A percentile compares a stretch with the other conserved stretches of the same genome.
Evolutionary conservation across 2,888 invertebrate species (phyloP).

Genomic region (Drosophila merina): DNA sequence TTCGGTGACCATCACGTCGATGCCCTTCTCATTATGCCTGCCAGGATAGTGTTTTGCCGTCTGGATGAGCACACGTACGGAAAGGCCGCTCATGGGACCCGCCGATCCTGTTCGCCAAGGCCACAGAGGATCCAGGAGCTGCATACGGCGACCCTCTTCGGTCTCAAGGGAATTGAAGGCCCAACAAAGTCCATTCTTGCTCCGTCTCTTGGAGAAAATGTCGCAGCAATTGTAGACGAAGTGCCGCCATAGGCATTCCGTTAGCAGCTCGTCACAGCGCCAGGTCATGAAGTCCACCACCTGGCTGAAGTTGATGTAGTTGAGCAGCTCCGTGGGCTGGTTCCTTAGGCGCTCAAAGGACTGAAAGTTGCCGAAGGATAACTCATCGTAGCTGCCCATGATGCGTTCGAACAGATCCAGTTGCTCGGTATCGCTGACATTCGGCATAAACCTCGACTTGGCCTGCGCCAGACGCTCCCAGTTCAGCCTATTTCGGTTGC

Average conservation of each 20-base stretch:
- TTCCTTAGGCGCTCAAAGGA: conserved; percentile 63
- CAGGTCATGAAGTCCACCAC: conserved; percentile 80
- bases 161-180: conserved; percentile 84
- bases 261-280: conserved; percentile 83
- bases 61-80: conserved; percentile 67
- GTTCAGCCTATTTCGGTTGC: conserved; percentile 82
- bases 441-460: conserved; percentile 72
- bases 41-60: conserved; percentile 73
- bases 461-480: conserved; percentile 80
- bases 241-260: conserved; percentile 84
- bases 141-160: conserved; percentile 62
- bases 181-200: conserved; percentile 84
- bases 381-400: conserved; percentile 71
- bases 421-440: conserved; percentile 52
- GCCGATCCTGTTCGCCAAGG: conserved; percentile 76
- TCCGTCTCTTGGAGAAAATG: conserved; percentile 83
- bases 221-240: conserved; percentile 83
- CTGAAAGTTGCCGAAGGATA: conserved; percentile 80
- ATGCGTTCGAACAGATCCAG: conserved; percentile 73
- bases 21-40: conserved; percentile 65
- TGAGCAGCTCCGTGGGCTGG: conserved; percentile 64
- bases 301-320: conserved; percentile 79
- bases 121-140: conserved; percentile 66
- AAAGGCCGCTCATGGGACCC: conserved; percentile 72
- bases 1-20: conserved; percentile 78